A percentile compares a stretch with the other conserved stretches of the same genome.
phyloP scores from a whole-genome alignment of 2,888 invertebrate species.

The Bedellia somnulentella region DNA sequence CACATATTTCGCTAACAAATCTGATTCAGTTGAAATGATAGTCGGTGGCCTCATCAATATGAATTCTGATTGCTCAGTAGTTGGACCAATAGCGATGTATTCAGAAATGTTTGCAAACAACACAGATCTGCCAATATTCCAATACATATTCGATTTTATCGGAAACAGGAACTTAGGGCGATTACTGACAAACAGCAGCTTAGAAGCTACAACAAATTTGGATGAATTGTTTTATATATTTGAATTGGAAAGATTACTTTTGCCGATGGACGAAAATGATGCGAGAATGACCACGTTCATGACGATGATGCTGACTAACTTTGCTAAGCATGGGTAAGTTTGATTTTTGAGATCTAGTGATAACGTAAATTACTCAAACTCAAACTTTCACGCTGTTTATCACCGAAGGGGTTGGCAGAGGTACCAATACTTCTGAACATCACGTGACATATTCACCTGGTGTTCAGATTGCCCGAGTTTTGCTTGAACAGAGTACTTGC shows the following conservation, averaged over 20 bases:
- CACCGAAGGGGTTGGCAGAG: no score
- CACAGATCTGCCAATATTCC: constrained; percentile 23
- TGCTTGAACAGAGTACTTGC: no score
- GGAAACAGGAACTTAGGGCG: constrained; percentile 41
- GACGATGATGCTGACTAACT: constrained; percentile 55
- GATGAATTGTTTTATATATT: constrained; percentile 46
- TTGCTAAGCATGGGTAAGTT: constrained; percentile 47
- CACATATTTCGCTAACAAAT: constrained; percentile 30
- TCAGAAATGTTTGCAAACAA: constrained; percentile 31
- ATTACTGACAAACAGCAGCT: constrained; percentile 33
- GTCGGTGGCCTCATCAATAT: constrained; percentile 43
- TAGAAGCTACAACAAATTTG: constrained; percentile 32
- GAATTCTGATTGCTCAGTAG: constrained; percentile 39
- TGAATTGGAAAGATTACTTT: constrained; percentile 33
- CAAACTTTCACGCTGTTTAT: no score
- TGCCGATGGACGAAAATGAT: constrained; percentile 43
- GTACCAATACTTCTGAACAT: no score
- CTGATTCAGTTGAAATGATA: constrained; percentile 25
- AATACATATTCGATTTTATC: constrained; percentile 40
- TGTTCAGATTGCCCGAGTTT: no score
- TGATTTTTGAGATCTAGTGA: neutral
- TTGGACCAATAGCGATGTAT: constrained; percentile 40
- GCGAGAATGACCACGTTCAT: constrained; percentile 43
- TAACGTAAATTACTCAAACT: no score
- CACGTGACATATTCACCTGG: no score